Evolutionary conservation across 2,113 vertebrate genomes (phyloP), one percentile per base, ranked within the genome.

Genomic region (Nothobranchius furzeri): DNA sequence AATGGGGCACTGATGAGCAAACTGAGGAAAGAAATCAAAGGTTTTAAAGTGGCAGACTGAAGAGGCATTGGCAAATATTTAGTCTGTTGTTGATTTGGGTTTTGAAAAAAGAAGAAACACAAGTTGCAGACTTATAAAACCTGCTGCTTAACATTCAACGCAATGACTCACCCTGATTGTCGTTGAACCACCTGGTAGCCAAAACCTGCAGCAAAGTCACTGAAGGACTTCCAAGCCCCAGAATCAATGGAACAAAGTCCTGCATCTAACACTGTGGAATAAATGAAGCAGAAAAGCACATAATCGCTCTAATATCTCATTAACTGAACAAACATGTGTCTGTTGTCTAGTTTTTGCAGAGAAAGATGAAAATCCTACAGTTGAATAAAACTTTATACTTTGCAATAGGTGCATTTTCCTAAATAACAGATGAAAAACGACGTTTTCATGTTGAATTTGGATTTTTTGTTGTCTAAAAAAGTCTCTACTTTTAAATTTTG

Each of bases 121-220:
- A 20, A 50, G 48, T 17, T 49, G 46, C 15, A 8, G 7, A 45
- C 2, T 9, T 2, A 42, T 42, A 11, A 11, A 11, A 12, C 10
- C 43, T 9, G 9, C 12, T 45, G 1, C 43, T 49, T 17, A 49
- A 7, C 47, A 50, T 50, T 43, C 9, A 24, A 12, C 12, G 42
- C 9, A 30, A 13, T 3, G 15, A 81, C 86, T 86, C 66, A 89
- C 87, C 76, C 58, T 2, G 4, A 2, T 13, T 0, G 3, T 73
- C 71, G 78, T 71, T 92, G 91, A 57, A 91, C 85, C 53, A 92
- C 87, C 70, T 90, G 84, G 75, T 92, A 90, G 37, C 92, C 92
- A 72, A 93, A 93, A 42, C 87, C 80, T 54, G 48, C 43, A 43
- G 69, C 76, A 35, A 10, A 0, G 0, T 60, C 9, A 0, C 0